Percentiles rank a stretch among this genome's conserved stretches.
Conservation (phyloP, 2,888 invertebrate genomes). For the Sclerodermus sp. region DNA sequence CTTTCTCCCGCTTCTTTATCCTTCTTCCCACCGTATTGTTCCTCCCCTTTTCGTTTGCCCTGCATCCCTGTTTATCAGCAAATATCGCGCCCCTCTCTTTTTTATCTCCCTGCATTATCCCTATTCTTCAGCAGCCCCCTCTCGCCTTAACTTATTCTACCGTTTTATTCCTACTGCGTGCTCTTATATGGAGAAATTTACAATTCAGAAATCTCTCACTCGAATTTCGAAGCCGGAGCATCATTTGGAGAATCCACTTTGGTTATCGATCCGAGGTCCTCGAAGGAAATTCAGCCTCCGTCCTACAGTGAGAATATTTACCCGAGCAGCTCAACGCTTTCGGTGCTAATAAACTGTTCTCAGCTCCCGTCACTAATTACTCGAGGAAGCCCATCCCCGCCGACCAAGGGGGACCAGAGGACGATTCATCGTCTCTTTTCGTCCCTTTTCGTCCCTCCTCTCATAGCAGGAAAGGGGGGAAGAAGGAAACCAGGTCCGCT, state of each 20-base stretch:
- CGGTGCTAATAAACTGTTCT: conserved; percentile 46
- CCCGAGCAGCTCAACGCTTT: conserved; percentile 37
- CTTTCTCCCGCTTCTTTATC: neutral
- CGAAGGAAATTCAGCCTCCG: neutral
- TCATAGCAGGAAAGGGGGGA: no score
- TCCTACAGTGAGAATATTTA: conserved; percentile 46
- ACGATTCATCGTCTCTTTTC: conserved; percentile 1
- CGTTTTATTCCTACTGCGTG: no score
- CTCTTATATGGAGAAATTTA: no score
- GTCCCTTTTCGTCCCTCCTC: no score
- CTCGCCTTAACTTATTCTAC: neutral
- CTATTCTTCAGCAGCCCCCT: neutral
- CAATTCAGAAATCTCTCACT: neutral
- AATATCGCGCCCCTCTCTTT: conserved; percentile 3
- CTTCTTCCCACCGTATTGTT: conserved; percentile 7
- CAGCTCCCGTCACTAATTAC: conserved; percentile 45
- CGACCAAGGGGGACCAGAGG: no score
- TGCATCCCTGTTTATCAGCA: conserved; percentile 11
- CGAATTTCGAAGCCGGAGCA: conserved; percentile 8
- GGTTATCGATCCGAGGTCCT: conserved; percentile 5
- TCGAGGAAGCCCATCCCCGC: conserved; percentile 23
- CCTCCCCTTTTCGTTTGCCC: neutral
- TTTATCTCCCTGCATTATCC: neutral
- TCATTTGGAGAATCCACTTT: conserved; percentile 4
- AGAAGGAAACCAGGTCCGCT: no score